phyloP scores from a whole-genome alignment of 2,113 vertebrate species.

The Campylomormyrus numenius region DNA sequence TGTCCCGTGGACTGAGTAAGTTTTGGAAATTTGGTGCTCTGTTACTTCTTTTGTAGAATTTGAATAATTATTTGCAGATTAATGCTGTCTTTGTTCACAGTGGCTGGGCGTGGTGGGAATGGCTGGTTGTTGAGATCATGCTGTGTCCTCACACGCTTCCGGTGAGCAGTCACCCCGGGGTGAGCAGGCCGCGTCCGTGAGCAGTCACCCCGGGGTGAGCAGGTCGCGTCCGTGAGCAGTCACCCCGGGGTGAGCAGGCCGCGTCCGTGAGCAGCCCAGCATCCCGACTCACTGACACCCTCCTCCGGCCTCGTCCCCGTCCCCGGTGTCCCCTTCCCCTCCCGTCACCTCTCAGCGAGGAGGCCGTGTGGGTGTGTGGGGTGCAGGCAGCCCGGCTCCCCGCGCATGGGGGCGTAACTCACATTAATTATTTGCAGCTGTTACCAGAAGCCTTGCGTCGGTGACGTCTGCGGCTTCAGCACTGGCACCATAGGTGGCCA shows the following conservation, averaged over 20 bases:
- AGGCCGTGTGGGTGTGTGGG: background rate
- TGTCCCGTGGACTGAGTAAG: background rate
- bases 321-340: background rate
- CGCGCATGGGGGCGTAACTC: conserved; percentile 24
- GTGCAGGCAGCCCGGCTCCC: conserved; percentile 20
- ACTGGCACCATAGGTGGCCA: background rate
- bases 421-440: conserved; percentile 44
- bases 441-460: conserved; percentile 2
- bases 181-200: background rate
- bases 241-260: background rate
- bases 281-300: background rate
- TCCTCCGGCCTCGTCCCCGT: background rate
- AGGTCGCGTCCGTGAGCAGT: background rate
- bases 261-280: background rate
- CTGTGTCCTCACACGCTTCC: background rate
- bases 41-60: background rate
- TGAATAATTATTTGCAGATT: background rate
- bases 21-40: background rate
- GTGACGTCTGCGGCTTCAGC: background rate
- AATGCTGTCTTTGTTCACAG: background rate
- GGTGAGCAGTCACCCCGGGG: background rate
- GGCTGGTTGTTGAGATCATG: background rate
- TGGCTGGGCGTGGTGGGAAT: background rate
- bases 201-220: too few species aligned
- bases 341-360: background rate